phyloP scores from a whole-genome alignment of 2,113 vertebrate species.

The Gopherus flavomarginatus region DNA sequence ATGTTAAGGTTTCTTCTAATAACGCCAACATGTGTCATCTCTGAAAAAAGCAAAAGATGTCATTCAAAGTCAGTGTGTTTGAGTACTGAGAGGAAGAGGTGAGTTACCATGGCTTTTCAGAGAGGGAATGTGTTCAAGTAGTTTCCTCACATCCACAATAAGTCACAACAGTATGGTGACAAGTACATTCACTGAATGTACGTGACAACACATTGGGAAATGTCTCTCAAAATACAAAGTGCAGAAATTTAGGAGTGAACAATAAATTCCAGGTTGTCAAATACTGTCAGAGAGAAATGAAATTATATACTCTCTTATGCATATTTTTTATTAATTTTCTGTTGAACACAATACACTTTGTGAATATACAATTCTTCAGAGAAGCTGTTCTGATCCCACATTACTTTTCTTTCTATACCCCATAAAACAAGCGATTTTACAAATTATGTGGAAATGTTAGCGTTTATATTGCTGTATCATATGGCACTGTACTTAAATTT shows the following conservation, averaged over 20 bases:
- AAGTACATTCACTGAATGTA: slow-evolving; percentile 26
- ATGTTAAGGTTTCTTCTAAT: slow-evolving; percentile 65
- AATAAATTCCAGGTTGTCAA: not conserved
- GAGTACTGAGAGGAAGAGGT: slow-evolving; percentile 1
- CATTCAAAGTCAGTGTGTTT: slow-evolving; percentile 38
- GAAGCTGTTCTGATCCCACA: slow-evolving; percentile 36
- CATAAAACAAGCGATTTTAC: slow-evolving; percentile 58
- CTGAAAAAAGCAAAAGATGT: slow-evolving; percentile 29
- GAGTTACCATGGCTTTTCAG: slow-evolving; percentile 41
- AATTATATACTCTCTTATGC: not conserved
- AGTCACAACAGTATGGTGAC: not conserved
- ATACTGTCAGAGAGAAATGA: slow-evolving; percentile 1
- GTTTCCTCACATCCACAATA: not conserved
- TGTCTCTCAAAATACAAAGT: not conserved
- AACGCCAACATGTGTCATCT: slow-evolving; percentile 59
- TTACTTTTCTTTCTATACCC: slow-evolving; percentile 32
- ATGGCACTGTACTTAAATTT: slow-evolving; percentile 35
- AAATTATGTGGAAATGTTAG: slow-evolving; percentile 55
- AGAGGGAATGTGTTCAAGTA: not conserved
- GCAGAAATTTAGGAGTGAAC: not conserved
- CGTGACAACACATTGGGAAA: not conserved
- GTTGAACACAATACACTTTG: slow-evolving; percentile 16
- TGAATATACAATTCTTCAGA: slow-evolving; percentile 33
- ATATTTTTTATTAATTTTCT: slow-evolving; percentile 30
- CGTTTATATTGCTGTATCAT: slow-evolving; percentile 47